Percentiles rank a stretch among this genome's conserved stretches.
These are phyloP conservation scores for Semaprochilodus insignis DNA, from an alignment of 2,797 vertebrate genomes.

Conservation along the genomic window DNA sequence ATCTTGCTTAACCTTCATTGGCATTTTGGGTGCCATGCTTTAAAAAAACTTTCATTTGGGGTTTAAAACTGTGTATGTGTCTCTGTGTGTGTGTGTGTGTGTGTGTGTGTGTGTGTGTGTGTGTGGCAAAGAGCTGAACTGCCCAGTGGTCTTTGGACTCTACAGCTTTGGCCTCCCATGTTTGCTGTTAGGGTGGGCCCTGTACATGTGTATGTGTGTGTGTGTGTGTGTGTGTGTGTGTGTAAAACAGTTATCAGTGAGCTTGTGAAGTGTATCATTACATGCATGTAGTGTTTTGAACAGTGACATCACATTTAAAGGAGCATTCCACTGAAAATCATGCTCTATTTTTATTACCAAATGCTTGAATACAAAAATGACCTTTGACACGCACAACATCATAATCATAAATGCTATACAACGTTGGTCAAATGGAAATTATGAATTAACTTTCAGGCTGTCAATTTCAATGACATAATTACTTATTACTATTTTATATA, in stretches of 20 bases:
- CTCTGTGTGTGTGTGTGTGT: conserved; percentile 20
- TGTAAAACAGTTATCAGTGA: conserved; percentile 42
- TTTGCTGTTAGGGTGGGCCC: conserved; percentile 74
- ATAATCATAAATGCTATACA: too few species aligned
- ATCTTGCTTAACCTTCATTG: conserved; percentile 33
- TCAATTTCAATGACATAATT: neutral
- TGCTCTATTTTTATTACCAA: too few species aligned
- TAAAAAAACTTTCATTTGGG: neutral
- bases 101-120: conserved; percentile 20
- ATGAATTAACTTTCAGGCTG: neutral
- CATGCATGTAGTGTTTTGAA: conserved; percentile 1
- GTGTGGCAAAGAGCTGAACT: conserved; percentile 13
- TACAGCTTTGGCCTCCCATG: conserved; percentile 55
- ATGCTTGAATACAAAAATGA: neutral
- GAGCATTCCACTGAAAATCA: neutral
- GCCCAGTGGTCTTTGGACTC: conserved; percentile 53
- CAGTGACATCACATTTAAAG: neutral
- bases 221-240: conserved; percentile 47
- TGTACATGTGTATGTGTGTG: conserved; percentile 50
- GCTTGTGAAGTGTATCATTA: conserved; percentile 6
- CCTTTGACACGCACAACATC: neutral
- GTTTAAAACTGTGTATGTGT: neutral
- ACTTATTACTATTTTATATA: too few species aligned
- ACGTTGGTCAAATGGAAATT: neutral
- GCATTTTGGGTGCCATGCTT: neutral